Evolutionary conservation across 2,797 vertebrate genomes (phyloP), one percentile per base, ranked within the genome.

Genomic region (Characodon lateralis): DNA sequence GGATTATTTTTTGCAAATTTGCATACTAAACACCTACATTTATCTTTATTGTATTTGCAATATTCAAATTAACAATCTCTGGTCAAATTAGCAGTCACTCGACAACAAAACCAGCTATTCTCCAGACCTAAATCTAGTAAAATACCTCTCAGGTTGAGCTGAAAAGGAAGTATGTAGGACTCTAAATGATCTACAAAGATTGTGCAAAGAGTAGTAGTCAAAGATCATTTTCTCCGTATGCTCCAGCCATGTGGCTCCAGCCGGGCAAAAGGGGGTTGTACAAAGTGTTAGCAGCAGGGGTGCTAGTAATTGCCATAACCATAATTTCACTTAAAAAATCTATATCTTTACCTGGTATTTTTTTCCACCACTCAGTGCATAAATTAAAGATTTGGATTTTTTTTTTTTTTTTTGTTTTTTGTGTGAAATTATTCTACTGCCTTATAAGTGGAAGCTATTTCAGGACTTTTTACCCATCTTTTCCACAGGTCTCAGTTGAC

Each of bases 401-500:
- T 35, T 35, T 35, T n/a, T n/a, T n/a, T n/a, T n/a, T n/a, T n/a
- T n/a, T n/a, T n/a, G n/a, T 9, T 43, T 43, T 35, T 35, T 35
- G 35, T 35, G 35, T 35, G 35, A 35, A 35, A 35, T 35, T 35
- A 35, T 35, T 35, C 35, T 35, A 35, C 35, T 35, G 35, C 35
- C 35, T 35, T 35, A 35, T 35, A 35, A 35, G 35, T 35, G 35
- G 35, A 35, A 35, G 4, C 35, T 0, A 35, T 35, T 35, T 35
- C 35, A 35, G 35, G 35, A 35, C 35, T 35, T 35, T 35, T 35
- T 35, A 35, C 35, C 35, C 35, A 35, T 35, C 35, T 35, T 14
- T 35, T 35, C 35, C 35, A 35, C 35, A 48, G 46, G 2, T 48
- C 13, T 48, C 70, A 76, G 76, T 73, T 73, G 76, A 72, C 75